These are phyloP conservation scores for Marmota flaviventris DNA, from an alignment of 2,113 vertebrate genomes.

Conservation along the genomic window DNA sequence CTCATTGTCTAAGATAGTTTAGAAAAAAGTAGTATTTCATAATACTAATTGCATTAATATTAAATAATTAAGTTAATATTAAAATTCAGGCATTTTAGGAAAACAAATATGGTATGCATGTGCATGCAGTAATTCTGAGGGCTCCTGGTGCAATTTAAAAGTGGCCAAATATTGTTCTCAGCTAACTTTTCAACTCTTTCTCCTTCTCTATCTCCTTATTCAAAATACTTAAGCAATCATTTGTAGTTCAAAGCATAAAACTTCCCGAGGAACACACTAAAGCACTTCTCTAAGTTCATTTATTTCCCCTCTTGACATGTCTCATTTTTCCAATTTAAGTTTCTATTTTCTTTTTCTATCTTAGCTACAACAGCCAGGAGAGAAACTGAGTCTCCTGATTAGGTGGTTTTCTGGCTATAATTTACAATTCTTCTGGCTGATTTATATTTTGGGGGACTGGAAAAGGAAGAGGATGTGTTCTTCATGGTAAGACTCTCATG, in stretches of 20 bases:
- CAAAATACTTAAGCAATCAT: neutral
- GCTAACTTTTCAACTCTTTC: neutral
- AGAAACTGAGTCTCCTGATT: neutral
- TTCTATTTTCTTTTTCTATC: neutral
- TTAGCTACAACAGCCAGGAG: neutral
- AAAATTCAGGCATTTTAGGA: neutral
- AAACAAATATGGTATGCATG: neutral
- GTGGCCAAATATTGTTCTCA: neutral
- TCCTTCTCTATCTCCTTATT: neutral
- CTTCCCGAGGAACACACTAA: neutral
- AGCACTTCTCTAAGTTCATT: neutral
- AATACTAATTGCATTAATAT: slow-evolving; percentile 24
- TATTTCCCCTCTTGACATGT: neutral
- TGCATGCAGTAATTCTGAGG: neutral
- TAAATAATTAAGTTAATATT: neutral
- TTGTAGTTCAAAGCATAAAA: neutral
- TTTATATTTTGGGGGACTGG: neutral
- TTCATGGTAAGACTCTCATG: neutral
- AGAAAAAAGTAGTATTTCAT: slow-evolving; percentile 13
- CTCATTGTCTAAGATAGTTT: slow-evolving; percentile 50
- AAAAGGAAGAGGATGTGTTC: neutral
- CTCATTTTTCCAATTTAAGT: neutral
- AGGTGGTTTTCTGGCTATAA: neutral
- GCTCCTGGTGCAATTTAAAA: neutral
- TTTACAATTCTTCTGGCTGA: neutral